Percentiles rank a stretch among this genome's conserved stretches.
phyloP scores from a whole-genome alignment of 1,140 invertebrate species.

The Nasonia longicornis region DNA sequence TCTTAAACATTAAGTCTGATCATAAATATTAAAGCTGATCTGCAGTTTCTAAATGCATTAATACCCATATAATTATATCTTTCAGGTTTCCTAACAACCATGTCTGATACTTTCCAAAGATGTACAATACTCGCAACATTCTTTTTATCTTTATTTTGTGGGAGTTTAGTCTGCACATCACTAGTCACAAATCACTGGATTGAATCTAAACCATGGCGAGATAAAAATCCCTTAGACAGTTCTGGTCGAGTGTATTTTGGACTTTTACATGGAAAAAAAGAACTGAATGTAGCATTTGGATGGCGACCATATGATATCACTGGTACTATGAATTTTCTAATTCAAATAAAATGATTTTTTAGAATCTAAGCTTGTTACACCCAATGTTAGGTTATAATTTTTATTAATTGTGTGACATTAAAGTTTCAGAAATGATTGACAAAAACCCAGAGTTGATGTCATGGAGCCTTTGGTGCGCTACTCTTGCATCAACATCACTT shows the following conservation, averaged over 20 bases:
- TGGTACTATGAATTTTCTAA: conserved; percentile 65
- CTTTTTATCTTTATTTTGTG: conserved; percentile 84
- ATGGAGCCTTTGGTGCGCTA: conserved; percentile 80
- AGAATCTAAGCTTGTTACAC: not conserved
- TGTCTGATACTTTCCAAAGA: conserved; percentile 73
- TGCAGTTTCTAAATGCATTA: not conserved
- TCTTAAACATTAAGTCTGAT: not conserved
- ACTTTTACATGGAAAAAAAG: conserved; percentile 85
- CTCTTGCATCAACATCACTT: conserved; percentile 74
- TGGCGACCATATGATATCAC: conserved; percentile 80
- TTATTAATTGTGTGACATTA: conserved; percentile 13
- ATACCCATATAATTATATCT: not conserved
- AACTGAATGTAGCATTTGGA: conserved; percentile 85
- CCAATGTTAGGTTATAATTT: not conserved
- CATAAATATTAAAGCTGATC: too few relatives aligned
- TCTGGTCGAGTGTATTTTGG: conserved; percentile 86
- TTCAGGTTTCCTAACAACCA: not conserved
- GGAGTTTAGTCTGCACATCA: conserved; percentile 85
- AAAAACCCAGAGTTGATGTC: conserved; percentile 76
- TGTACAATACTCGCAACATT: conserved; percentile 91
- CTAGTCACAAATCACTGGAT: conserved; percentile 92
- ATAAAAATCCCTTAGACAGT: conserved; percentile 77
- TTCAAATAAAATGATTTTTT: not conserved
- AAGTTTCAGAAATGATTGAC: conserved; percentile 74
- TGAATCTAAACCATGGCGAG: conserved; percentile 78